Base-by-base conservation (phyloP, 1,140 invertebrate genomes). In the Scaptomyza montana region DNA sequence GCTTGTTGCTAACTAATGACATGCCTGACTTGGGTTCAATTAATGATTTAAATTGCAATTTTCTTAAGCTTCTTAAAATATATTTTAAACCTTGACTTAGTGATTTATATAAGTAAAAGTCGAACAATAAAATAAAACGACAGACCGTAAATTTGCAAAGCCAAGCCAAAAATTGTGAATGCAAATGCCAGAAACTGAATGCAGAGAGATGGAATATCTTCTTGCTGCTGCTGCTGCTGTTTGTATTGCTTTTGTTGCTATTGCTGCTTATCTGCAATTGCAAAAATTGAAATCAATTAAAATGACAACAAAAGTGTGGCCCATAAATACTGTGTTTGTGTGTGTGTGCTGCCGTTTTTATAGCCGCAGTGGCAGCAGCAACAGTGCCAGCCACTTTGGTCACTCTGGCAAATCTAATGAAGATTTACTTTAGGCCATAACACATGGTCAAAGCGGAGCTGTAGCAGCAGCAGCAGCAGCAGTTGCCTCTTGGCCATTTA, bases 341-440 rank as follows among this genome's bases (percentile, higher is more conserved):
- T 33, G 46, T 9, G 12, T 36, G 30, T 64, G 54, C 33, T 51
- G 78, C 72, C 79, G 21, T 84, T 89, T 89, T 86, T 86, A 77
- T 89, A 50, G 77, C 77, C 50, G 68, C 64, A 74, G 56, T 60
- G 46, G 54, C 36, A 55, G 59, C 46, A 57, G 36, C 55, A 65
- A 16, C 16, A 16, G 53, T 60, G 55, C 62, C 73, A 69, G 65
- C 69, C 36, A 45, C 75, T 84, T 87, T 72, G 82, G 74, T 77
- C 62, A 81, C 82, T 85, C 81, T 87, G 81, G 81, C 81, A 85
- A 87, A 85, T 85, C 87, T 90, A 90, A 90, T 90, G 87, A 90
- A 90, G 87, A 90, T 90, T 90, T 90, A 90, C 87, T 90, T 90
- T 90, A 89, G 84, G 85, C 84, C 80, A 89, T 89, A 89, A 89